These are phyloP conservation scores for Clitarchus hookeri DNA, from an alignment of 2,888 invertebrate genomes.

Conservation along the genomic window DNA sequence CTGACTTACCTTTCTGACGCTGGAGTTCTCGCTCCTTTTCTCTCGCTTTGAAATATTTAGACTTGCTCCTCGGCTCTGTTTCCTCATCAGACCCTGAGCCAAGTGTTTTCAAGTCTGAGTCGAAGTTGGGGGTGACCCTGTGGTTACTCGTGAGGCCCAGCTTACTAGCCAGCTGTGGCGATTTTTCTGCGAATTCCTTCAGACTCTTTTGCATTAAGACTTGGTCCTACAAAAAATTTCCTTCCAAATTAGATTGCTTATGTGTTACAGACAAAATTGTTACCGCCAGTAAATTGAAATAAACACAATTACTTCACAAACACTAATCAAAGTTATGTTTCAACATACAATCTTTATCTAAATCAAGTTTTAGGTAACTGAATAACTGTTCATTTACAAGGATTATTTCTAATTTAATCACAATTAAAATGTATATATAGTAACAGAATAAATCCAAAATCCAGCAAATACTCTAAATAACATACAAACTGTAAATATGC, in stretches of 20 bases:
- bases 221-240: constrained; percentile 56
- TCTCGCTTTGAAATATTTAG: constrained; percentile 58
- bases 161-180: constrained; percentile 63
- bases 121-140: constrained; percentile 35
- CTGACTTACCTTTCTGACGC: constrained; percentile 51
- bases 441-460: too few relatives aligned
- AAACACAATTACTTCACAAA: neutral
- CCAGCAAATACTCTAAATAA: too few relatives aligned
- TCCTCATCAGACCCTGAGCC: constrained; percentile 61
- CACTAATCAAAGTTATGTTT: too few relatives aligned
- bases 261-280: neutral
- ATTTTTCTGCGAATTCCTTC: constrained; percentile 66
- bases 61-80: constrained; percentile 58
- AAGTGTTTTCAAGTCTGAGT: constrained; percentile 44
- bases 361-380: too few relatives aligned
- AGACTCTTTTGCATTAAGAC: constrained; percentile 68
- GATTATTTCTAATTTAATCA: too few relatives aligned
- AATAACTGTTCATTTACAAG: too few relatives aligned
- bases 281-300: neutral
- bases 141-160: constrained; percentile 57
- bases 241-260: neutral
- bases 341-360: too few relatives aligned
- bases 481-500: too few relatives aligned
- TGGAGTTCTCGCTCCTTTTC: constrained; percentile 57
- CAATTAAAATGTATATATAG: too few relatives aligned